Evolutionary conservation across 1,140 invertebrate species (phyloP), one percentile per base, ranked within the genome.

Genomic region (Aporrectodea caliginosa): DNA sequence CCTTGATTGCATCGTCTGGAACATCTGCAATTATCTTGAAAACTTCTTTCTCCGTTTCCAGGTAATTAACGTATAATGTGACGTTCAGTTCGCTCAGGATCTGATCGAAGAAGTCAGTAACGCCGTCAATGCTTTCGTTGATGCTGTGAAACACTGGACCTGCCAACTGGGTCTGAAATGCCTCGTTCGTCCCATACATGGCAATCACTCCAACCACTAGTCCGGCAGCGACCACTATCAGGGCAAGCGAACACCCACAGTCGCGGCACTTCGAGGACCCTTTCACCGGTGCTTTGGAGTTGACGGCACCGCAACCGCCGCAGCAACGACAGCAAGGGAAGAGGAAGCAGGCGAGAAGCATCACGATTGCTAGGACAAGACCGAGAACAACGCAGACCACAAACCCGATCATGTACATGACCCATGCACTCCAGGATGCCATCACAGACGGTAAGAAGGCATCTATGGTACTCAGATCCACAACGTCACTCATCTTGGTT

Each of bases 271-370:
- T 58, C 22, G 43, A 6, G 43, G 22, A 6, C 6, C 43, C 43
- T 22, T 58, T 58, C 22, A 12, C 6, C 43, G 6, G 6, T 6
- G 6, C 43, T 12, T 73, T 12, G 2, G 30, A 16, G 32, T 35
- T 31, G 2, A 6, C 12, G 12, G n/a, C 73, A 1, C 73, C 73
- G 32, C 73, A 75, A 16, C 34, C 32, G 14, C 73, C 73, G 73
- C 73, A 75, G 33, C 73, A 75, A 6, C 73, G n/a, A 35, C 73
- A 75, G 27, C 73, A 75, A 1, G 73, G 30, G 12, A 75, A 22
- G 30, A 30, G 1, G 30, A 31, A 31, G 34, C 73, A 27, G 73
- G 34, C 73, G 12, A 75, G 22, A 1, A 35, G 22, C 73, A 75
- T 75, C 12, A 35, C 34, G 32, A 75, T 27, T 1, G 32, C 6